A percentile compares a stretch with the other conserved stretches of the same genome.
phyloP scores from a whole-genome alignment of 2,113 vertebrate genomes.

The Ceratotherium simum region DNA sequence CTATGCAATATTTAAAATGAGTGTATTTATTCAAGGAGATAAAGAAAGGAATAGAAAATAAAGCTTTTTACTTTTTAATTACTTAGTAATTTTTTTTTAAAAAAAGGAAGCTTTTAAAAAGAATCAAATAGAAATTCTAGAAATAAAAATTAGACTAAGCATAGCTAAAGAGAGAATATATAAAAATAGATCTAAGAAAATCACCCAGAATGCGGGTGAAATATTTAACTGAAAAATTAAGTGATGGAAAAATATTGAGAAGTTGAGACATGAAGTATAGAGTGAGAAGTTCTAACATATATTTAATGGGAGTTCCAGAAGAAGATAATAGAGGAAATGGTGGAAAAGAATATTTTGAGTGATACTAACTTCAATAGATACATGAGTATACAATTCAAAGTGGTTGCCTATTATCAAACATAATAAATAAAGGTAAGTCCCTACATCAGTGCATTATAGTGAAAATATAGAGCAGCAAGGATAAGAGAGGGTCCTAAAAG shows the following conservation, averaged over 20 bases:
- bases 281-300: background rate
- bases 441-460: background rate
- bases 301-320: background rate
- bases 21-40: background rate
- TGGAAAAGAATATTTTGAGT: background rate
- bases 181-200: background rate
- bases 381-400: background rate
- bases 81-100: background rate
- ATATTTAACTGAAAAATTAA: background rate
- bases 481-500: background rate
- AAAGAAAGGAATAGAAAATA: background rate
- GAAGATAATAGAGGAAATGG: background rate
- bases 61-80: too few relatives aligned
- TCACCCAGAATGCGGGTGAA: background rate
- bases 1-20: background rate
- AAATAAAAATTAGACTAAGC: slow-evolving; percentile 5
- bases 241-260: background rate
- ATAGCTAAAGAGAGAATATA: background rate
- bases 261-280: background rate
- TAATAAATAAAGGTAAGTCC: background rate
- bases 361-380: background rate
- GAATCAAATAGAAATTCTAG: background rate
- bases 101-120: background rate
- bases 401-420: background rate
- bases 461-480: background rate